Percentiles rank a stretch among this genome's conserved stretches.
Evolutionary conservation across 2,113 vertebrate species (phyloP).

Genomic region (Ramphastos sulfuratus): DNA sequence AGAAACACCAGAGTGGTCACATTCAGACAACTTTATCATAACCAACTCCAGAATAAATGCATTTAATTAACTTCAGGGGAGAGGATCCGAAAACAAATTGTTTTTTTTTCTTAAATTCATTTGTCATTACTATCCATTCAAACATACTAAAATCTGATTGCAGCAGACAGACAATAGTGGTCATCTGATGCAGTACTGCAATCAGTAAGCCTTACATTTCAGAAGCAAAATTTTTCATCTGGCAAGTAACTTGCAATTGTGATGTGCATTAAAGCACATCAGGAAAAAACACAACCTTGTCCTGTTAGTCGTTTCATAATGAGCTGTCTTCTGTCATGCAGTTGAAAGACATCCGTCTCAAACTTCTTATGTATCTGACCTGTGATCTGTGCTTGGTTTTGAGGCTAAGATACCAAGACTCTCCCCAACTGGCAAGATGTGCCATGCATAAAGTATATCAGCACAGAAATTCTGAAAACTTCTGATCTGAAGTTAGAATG

Average conservation of each 20-base stretch:
- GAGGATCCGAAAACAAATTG: constrained; percentile 10
- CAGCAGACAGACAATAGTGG: background rate
- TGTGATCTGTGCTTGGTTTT: background rate
- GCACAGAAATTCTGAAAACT: background rate
- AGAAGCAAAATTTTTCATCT: constrained; percentile 48
- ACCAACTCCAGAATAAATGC: constrained; percentile 66
- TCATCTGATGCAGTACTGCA: background rate
- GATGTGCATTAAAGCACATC: background rate
- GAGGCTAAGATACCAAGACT: background rate
- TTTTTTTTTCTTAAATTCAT: background rate
- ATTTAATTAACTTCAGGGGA: constrained; percentile 55
- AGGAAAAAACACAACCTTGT: background rate
- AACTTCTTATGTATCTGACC: background rate
- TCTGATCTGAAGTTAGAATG: background rate
- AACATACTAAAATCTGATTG: background rate
- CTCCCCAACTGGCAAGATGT: background rate
- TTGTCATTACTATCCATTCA: background rate
- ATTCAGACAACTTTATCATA: constrained; percentile 8
- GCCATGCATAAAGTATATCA: background rate
- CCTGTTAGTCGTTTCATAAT: background rate
- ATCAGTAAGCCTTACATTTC: constrained; percentile 60
- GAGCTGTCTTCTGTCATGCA: background rate
- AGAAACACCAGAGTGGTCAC: background rate
- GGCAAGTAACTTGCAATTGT: constrained; percentile 52
- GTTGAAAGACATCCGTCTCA: fast-evolving